Conservation (phyloP, 2,797 vertebrate genomes). For the Oreonectes daqikongensis region DNA sequence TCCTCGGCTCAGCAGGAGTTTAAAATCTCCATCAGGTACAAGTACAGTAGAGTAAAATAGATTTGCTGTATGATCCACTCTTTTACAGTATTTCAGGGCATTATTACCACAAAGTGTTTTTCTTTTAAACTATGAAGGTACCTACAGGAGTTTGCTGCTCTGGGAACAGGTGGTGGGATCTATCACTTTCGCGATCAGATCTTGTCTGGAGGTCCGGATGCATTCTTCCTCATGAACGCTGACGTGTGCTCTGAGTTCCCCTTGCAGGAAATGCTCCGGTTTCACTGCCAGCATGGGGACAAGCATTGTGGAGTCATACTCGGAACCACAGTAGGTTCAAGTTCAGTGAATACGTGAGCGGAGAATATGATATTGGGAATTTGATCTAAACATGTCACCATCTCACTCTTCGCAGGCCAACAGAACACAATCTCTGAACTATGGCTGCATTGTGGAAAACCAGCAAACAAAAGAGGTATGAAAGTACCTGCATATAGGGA, state of each 20-base stretch:
- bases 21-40: constrained; percentile 91
- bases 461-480: constrained; percentile 87
- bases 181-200: constrained; percentile 99
- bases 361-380: not conserved
- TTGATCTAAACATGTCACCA: not conserved
- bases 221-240: constrained; percentile 93
- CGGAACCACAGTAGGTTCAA: constrained; percentile 87
- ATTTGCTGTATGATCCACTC: not conserved
- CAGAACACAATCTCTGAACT: constrained; percentile 94
- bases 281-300: constrained; percentile 79
- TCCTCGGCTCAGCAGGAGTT: constrained; percentile 89
- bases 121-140: constrained; percentile 76
- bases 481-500: not conserved
- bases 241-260: constrained; percentile 96
- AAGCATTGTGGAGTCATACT: constrained; percentile 88
- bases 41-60: not conserved
- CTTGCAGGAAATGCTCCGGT: constrained; percentile 87
- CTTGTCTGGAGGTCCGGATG: constrained; percentile 87
- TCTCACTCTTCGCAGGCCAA: constrained; percentile 82
- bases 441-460: constrained; percentile 95
- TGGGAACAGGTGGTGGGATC: constrained; percentile 95
- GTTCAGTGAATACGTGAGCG: not conserved
- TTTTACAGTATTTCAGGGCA: not conserved
- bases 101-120: not conserved
- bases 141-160: constrained; percentile 91